Base-by-base conservation (phyloP, 2,113 vertebrate species). In the Zootoca vivipara region DNA sequence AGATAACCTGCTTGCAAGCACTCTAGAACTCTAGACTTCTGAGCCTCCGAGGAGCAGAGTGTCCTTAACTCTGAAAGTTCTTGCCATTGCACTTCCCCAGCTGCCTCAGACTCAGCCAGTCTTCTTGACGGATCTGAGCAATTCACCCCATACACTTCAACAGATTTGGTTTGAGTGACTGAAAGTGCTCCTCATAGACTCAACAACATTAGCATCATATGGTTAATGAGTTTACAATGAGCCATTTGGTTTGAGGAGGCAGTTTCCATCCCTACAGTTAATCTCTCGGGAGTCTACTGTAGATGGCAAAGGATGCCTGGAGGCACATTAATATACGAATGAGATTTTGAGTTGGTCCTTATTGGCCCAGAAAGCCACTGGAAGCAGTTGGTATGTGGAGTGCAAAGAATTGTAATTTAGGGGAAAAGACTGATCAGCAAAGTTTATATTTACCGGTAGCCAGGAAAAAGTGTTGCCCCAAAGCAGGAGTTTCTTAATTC, bases 141-240 rank as follows among this genome's bases (percentile, higher is more conserved):
- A 28, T 58, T 80, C 65, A 78, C 33, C 65, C 33, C 64, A 56
- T 20, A 79, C 9, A 28, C 80, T 67, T 67, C 40, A 82, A 67
- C 46, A 72, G 78, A 81, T 87, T 56, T 72, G 3, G 33, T 40
- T 33, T 38, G 40, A 81, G 33, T 38, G 35, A 40, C 65, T 56
- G 22, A 81, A 87, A 87, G 78, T 72, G 67, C 42, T 87, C 85
- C 46, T 80, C 70, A 72, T 58, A 87, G 85, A 72, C 46, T 35
- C 67, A 80, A 87, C 65, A 80, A 38, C 42, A 80, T 81, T 87
- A 58, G 46, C 77, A 72, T 72, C 58, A 62, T 80, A 62, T 81
- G 67, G 78, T 26, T 80, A 85, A 80, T 72, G 42, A 81, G 64
- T 24, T 81, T 80, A 56, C 30, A 70, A 22, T 72, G 78, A 38